Conservation (phyloP, 2,113 vertebrate genomes). For the Epinephelus cyanopodus region DNA sequence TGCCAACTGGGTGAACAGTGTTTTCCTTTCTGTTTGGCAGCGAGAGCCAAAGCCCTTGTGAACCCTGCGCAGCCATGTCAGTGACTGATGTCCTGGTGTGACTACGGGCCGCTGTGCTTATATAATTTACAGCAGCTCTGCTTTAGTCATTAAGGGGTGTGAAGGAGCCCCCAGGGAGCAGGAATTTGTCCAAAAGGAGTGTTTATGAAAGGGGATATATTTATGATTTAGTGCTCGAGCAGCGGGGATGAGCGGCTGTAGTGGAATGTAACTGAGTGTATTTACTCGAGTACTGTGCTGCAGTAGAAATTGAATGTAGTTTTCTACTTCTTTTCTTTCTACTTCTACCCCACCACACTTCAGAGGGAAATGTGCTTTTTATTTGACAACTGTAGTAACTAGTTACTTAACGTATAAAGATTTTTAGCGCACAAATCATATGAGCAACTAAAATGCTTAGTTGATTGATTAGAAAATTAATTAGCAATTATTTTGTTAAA, state of each 20-base stretch:
- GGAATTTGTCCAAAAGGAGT: conserved; percentile 83
- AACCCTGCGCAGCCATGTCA: conserved; percentile 84
- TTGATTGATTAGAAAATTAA: no score
- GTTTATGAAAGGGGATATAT: conserved; percentile 82
- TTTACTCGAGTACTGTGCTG: no score
- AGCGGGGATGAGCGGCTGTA: background rate
- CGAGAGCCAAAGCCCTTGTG: conserved; percentile 57
- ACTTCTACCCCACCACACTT: no score
- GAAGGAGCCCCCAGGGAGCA: conserved; percentile 88
- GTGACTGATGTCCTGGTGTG: conserved; percentile 90
- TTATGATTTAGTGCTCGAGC: conserved; percentile 89
- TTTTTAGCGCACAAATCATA: no score
- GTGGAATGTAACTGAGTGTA: no score
- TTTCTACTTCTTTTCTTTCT: no score
- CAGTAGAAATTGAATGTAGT: no score
- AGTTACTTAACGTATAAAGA: no score
- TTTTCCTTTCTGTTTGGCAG: conserved; percentile 60
- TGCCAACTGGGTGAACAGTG: conserved; percentile 61
- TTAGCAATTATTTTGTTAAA: no score
- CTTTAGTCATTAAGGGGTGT: conserved; percentile 93
- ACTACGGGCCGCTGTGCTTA: conserved; percentile 83
- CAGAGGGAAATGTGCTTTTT: no score
- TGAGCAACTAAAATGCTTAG: no score
- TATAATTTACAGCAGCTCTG: conserved; percentile 91
- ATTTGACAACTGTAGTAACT: no score